Base-by-base conservation (phyloP, 1,140 invertebrate genomes). In the Drosophila ananassae region DNA sequence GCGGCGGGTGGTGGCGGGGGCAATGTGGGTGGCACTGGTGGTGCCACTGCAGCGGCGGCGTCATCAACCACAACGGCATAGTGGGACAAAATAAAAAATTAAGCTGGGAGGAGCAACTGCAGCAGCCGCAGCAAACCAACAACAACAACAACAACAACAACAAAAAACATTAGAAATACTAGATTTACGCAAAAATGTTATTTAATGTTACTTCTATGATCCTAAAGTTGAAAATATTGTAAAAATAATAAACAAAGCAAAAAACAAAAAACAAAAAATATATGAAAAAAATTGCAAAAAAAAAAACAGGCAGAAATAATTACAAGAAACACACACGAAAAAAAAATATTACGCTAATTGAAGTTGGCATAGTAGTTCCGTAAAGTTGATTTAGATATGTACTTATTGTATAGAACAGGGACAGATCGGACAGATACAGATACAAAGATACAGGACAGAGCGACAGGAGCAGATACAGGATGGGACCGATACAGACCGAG, bases 221-320 rank as follows among this genome's bases (percentile, higher is more conserved):
- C 83, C 84, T 89, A 89, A 89, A 89, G 84, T 89, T 89, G 84
- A 89, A 89, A 89, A 89, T 89, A 89, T 80, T 89, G 84, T 89
- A 89, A 84, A 89, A 84, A 89, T 84, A 89, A 87, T 59, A 81
- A 87, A 78, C 37, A 68, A 59, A 68, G 55, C 66, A 41, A 51
- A 63, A 46, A 34, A 66, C 54, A 71, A 13, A 66, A 66, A 72
- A 51, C 32, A 24, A 39, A 28, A 34, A 56, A 28, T 24, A 32
- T 8, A 39, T 17, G 17, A 17, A 41, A 51, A 63, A 46, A 34
- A 66, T 17, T 17, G 17, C 17, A 17, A 17, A 30, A 73, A 60
- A 53, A 47, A 32, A 73, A 60, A 53, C 39, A 32, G 37, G 41
- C 39, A 48, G 54, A 56, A 8, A 67, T 55, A 60, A 21, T 9